Base-by-base conservation (phyloP, 2,888 invertebrate genomes). In the Lapara coniferarum region DNA sequence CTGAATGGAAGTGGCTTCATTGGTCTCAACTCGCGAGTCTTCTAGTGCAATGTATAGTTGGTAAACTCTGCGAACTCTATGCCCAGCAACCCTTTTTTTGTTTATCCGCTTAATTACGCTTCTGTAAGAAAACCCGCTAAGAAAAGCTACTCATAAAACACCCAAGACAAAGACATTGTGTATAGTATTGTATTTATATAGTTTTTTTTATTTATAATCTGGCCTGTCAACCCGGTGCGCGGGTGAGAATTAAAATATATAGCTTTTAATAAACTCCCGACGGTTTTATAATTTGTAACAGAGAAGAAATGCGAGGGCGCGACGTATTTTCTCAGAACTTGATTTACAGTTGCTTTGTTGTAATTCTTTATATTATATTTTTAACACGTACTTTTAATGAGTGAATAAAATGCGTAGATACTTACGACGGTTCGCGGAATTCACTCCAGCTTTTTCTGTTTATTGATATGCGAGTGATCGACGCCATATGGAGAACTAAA, bases 321-420 rank as follows among this genome's bases (percentile, higher is more conserved):
- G 77, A 77, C 72, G 75, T 75, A 79, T 81, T 76, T 81, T 80
- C 80, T 77, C 78, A 80, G 81, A 80, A 81, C 76, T 78, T 79
- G 80, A 81, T 82, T 78, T 81, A 81, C 77, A 78, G 77, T 81
- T 76, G 79, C 80, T 82, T 80, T 80, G 82, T 81, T 79, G 75
- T 74, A 76, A 74, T 72, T 75, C 75, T 81, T 81, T 81, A 75
- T 79, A 79, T 79, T 77, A 69, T 78, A 58, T 25, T 57, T 69
- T 69, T 66, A 69, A 69, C 63, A 16, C 66, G 57, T 25, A 16
- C 52, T 51, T 53, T 59, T 69, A 63, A 68, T 37, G 58, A 69
- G 71, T 71, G 78, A 77, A 63, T 49, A 63, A 63, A 49, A 49
- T 49, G 49, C 46, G 63, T 63, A 63, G 46, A 63, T 63, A 63